Base-by-base conservation (phyloP, 1,140 invertebrate genomes). In the Drosophila watanabei region DNA sequence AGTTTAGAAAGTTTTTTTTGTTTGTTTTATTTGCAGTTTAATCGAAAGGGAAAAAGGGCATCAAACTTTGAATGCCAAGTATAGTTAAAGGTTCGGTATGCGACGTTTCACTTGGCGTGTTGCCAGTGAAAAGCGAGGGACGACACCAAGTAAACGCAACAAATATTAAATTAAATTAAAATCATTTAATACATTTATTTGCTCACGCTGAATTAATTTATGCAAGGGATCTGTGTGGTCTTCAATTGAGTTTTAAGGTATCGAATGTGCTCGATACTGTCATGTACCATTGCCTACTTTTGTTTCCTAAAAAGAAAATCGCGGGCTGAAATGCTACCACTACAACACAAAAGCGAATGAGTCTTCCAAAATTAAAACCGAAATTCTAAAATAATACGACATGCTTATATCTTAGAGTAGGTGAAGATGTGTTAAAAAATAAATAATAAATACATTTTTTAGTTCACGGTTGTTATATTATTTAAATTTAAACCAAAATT, bases 31-130 rank as follows among this genome's bases (percentile, higher is more conserved):
- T 46, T 46, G 4, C 13, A 24, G 20, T 6, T 13, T 3, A 46
- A 24, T 48, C 6, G 4, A 24, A 48, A 4, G 20, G 20, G 7
- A 46, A 13, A 13, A 8, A 48, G 46, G 1, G 46, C 28, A 28
- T 28, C 14, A 16, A 8, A 9, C 8, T 4, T 28, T 13, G 3
- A 65, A 81, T 82, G 57, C 65, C 72, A 39, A 33, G 54, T 37
- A 66, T 79, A 62, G 51, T 62, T 48, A 48, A 69, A 64, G 68
- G 79, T 79, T 70, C 65, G 72, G 78, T 72, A 68, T 37, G 39
- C 56, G n/a, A 8, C n/a, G 11, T 3, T 20, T 54, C 8, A 0
- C 7, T 35, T 35, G 52, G 52, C 32, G 2, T 18, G 13, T 24
- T 54, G 32, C 32, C 52, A 54, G 18, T 35, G 10, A 28, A 51